Conservation (phyloP, 2,113 vertebrate species). For the Garra rufa region DNA sequence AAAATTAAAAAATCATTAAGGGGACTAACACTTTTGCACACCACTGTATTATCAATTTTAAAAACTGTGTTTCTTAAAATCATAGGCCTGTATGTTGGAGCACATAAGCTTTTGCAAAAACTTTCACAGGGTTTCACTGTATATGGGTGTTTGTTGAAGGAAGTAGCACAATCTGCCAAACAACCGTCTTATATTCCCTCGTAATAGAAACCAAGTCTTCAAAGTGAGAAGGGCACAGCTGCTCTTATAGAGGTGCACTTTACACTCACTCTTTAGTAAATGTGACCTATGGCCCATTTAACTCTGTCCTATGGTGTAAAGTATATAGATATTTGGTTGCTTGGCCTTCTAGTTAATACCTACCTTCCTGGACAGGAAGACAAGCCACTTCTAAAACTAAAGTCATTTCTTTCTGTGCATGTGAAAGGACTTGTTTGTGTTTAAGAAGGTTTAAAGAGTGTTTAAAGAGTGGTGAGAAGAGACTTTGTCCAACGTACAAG, state of each 20-base stretch:
- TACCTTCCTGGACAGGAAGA: slow-evolving; percentile 12
- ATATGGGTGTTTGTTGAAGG: neutral
- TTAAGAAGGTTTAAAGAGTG: slow-evolving; percentile 2
- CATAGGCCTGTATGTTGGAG: neutral
- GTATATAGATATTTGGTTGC: slow-evolving; percentile 19
- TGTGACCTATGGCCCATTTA: slow-evolving; percentile 17
- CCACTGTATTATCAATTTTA: no score
- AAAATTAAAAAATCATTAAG: no score
- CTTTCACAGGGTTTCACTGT: neutral
- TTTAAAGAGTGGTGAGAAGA: neutral
- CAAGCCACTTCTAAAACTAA: slow-evolving; percentile 12
- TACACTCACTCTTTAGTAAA: neutral
- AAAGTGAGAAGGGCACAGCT: neutral
- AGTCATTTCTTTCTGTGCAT: neutral
- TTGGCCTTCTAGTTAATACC: slow-evolving; percentile 25
- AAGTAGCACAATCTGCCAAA: neutral
- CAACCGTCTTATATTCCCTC: neutral
- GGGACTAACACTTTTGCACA: no score
- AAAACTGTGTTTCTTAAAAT: neutral
- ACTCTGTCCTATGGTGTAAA: neutral
- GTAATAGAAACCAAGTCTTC: slow-evolving; percentile 5
- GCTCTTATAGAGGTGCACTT: neutral
- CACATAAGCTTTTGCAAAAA: neutral
- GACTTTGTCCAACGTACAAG: neutral
- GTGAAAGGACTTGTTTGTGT: slow-evolving; percentile 2